Evolutionary conservation across 37 sponge, comb jelly and placozoan species (phyloP), one percentile per base, ranked within the genome.

Genomic region (Beroe ovata): DNA sequence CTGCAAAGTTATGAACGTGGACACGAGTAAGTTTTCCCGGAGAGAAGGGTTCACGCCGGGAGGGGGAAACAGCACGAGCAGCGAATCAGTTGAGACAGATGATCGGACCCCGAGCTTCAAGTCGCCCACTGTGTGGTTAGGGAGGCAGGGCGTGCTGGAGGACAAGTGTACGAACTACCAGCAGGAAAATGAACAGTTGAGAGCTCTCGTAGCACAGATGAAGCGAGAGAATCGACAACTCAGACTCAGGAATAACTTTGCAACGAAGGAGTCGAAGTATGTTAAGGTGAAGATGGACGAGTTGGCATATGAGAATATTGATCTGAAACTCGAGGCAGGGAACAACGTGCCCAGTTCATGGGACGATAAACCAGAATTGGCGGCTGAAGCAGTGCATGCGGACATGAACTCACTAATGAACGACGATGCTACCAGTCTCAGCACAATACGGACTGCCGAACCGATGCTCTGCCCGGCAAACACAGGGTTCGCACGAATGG

Each of bases 291-390:
- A 30, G 36, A 66, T 66, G 18, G 69, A 37, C 1, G 69, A 66
- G 36, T 66, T 66, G 36, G 69, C 69, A 29, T 37, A 66, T 18
- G 35, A 66, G 34, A 66, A 66, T 16, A 30, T 30, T 2, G 32
- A 66, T 29, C 36, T 66, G 2, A 32, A 30, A 30, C 69, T 66
- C 16, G 69, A 66, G 16, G 25, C 69, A 33, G 30, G 34, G 4
- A 18, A 30, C 16, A 4, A 28, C 8, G 63, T 62, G 3, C 18
- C 69, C 4, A 26, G 35, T 66, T 11, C 69, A 3, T 33, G 33
- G 69, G 69, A 66, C 16, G 30, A 66, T 16, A 1, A 32, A 66
- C 69, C 69, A 26, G 69, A 66, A 30, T 1, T 66, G 18, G 69
- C 69, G 2, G 69, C 69, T 8, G 18, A 32, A 37, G 69, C 33